Evolutionary conservation across 1,140 invertebrate genomes (phyloP).

Genomic region (Colletes latitarsis): DNA sequence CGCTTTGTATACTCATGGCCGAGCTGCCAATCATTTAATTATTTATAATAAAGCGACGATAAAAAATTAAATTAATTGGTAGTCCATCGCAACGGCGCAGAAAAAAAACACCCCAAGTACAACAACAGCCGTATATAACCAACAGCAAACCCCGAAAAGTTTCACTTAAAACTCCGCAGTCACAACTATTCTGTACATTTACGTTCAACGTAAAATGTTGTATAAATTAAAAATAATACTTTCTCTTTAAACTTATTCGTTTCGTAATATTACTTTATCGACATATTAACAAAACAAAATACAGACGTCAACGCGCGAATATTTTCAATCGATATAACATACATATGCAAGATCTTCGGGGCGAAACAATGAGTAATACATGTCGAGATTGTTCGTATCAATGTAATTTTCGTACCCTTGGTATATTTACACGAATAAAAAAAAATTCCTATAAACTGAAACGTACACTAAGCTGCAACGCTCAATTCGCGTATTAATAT

Average conservation of each 20-base stretch:
- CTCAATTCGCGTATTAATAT: slow-evolving; percentile 28
- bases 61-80: slow-evolving; percentile 76
- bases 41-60: slow-evolving; percentile 74
- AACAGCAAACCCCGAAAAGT: slow-evolving; percentile 52
- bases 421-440: slow-evolving; percentile 32
- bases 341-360: background rate
- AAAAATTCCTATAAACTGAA: slow-evolving; percentile 26
- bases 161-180: slow-evolving; percentile 39
- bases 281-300: slow-evolving; percentile 62
- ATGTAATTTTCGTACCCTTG: slow-evolving; percentile 13
- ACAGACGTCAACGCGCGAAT: slow-evolving; percentile 56
- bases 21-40: slow-evolving; percentile 73
- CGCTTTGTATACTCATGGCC: background rate
- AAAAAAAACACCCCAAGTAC: slow-evolving; percentile 26
- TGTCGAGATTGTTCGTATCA: slow-evolving; percentile 6
- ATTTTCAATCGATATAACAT: slow-evolving; percentile 32
- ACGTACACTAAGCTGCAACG: slow-evolving; percentile 23
- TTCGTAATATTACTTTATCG: slow-evolving; percentile 56
- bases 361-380: slow-evolving; percentile 41
- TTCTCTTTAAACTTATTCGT: slow-evolving; percentile 65
- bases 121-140: slow-evolving; percentile 40
- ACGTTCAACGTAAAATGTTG: slow-evolving; percentile 53
- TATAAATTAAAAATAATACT: slow-evolving; percentile 78
- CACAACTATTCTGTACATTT: slow-evolving; percentile 47
- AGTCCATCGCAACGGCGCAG: slow-evolving; percentile 55